A percentile compares a stretch with the other conserved stretches of the same genome.
Evolutionary conservation across 2,797 vertebrate genomes (phyloP).

Genomic region (Coreius guichenoti): DNA sequence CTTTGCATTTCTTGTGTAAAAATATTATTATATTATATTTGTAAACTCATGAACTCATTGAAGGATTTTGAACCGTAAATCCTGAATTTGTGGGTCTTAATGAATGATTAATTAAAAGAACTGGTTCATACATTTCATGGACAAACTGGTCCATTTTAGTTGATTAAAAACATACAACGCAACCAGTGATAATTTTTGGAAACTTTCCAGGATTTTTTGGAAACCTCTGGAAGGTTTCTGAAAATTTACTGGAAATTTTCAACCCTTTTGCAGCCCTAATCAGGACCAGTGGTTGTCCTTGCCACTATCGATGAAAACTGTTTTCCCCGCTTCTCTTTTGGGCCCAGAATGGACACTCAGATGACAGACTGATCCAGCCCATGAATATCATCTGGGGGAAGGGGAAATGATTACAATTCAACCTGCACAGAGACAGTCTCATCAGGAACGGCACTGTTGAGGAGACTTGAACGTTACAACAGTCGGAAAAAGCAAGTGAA

Average conservation of each 20-base stretch:
- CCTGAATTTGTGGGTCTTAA: too few relatives aligned
- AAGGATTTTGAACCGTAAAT: too few relatives aligned
- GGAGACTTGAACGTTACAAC: not conserved
- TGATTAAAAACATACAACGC: too few relatives aligned
- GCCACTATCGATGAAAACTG: not conserved
- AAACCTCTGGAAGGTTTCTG: too few relatives aligned
- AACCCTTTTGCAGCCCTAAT: too few relatives aligned
- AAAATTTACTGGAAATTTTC: too few relatives aligned
- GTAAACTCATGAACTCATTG: too few relatives aligned
- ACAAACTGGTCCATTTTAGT: too few relatives aligned
- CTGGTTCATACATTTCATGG: too few relatives aligned
- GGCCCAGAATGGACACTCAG: not conserved
- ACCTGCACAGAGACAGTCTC: slow-evolving; percentile 18
- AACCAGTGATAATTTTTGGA: too few relatives aligned
- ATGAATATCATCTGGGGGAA: not conserved
- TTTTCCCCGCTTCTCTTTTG: not conserved
- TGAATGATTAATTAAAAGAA: too few relatives aligned
- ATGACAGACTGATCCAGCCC: not conserved
- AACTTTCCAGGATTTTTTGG: too few relatives aligned
- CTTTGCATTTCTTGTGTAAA: not conserved
- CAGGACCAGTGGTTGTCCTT: not conserved
- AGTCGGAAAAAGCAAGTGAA: not conserved
- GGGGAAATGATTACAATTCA: slow-evolving; percentile 25
- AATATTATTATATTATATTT: not conserved
- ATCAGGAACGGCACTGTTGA: not conserved